Percentiles rank a stretch among this genome's conserved stretches.
phyloP scores from a whole-genome alignment of 2,888 invertebrate species.

The Rhabditophanes sp. region DNA sequence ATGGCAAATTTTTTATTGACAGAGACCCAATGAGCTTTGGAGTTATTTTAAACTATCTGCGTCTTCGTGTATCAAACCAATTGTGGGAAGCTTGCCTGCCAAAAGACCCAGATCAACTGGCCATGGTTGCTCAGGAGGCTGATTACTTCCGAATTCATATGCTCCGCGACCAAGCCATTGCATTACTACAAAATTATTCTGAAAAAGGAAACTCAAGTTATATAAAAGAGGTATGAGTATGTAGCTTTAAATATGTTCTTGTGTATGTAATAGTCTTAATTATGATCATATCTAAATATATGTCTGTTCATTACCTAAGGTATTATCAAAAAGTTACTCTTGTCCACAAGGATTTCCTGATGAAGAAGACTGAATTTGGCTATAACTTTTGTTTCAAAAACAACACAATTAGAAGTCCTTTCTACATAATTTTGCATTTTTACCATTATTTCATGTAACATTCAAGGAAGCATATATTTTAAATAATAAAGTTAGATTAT shows the following conservation, averaged over 20 bases:
- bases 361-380: too few relatives aligned
- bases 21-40: constrained; percentile 35
- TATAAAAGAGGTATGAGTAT: constrained; percentile 19
- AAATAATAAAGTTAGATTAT: too few relatives aligned
- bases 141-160: constrained; percentile 31
- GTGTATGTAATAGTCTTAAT: too few relatives aligned
- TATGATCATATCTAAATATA: too few relatives aligned
- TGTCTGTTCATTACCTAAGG: too few relatives aligned
- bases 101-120: constrained; percentile 34
- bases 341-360: constrained; percentile 36
- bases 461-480: too few relatives aligned
- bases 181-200: constrained; percentile 30
- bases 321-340: constrained; percentile 26
- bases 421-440: too few relatives aligned
- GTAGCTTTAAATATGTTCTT: too few relatives aligned
- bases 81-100: constrained; percentile 41
- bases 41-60: constrained; percentile 38
- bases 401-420: too few relatives aligned
- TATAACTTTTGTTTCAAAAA: too few relatives aligned
- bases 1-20: constrained; percentile 38
- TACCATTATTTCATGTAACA: too few relatives aligned
- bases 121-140: constrained; percentile 32
- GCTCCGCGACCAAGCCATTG: constrained; percentile 35
- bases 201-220: constrained; percentile 23
- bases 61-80: constrained; percentile 26